Base-by-base conservation (phyloP, 2,113 vertebrate species). In the Ceyx cyanopectus region DNA sequence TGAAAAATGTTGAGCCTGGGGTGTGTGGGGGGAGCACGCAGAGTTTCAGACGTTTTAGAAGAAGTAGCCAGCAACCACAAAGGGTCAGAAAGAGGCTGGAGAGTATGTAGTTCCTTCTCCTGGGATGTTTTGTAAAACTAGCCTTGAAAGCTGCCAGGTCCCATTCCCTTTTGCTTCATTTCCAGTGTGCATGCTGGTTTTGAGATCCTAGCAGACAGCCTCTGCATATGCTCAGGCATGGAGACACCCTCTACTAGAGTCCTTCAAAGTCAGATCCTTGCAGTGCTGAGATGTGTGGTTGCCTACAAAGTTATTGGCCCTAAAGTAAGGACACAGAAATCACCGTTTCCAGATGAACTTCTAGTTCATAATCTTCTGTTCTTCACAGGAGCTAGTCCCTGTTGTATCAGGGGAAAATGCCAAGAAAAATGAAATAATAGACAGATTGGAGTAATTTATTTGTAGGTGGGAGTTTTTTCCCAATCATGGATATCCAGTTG, bases 341-440 rank as follows among this genome's bases (percentile, higher is more conserved):
- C 62, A 34, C 63, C 54, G 40, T 62, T 48, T 48, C 70, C 60
- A 54, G 69, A 73, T 62, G 74, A 96, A 84, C 57, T 75, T 50
- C 48, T 43, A 56, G 77, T 68, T 94, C 58, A 21, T 80, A 23
- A 40, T 73, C 66, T 66, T 84, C 66, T 79, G 14, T 77, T 87
- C 78, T 91, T 56, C 81, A 80, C 63, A 70, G 94, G 51, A 93
- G 84, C 67, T 87, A 22, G 18, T 90, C 73, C 45, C 61, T 54
- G 43, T 20, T 82, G 37, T 19, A 60, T 48, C 29, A 21, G 74
- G 63, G 69, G 46, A 19, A 65, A 84, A 80, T n/a, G 78, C 91
- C 91, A 91, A 91, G 84, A 91, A 93, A 93, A 90, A 92, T 80
- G 50, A 95, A 91, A 95, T 93, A 85, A 89, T 34, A 81, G 92